Base-by-base conservation (phyloP, 2,888 invertebrate genomes). In the Bursaphelenchus okinawaensis region DNA sequence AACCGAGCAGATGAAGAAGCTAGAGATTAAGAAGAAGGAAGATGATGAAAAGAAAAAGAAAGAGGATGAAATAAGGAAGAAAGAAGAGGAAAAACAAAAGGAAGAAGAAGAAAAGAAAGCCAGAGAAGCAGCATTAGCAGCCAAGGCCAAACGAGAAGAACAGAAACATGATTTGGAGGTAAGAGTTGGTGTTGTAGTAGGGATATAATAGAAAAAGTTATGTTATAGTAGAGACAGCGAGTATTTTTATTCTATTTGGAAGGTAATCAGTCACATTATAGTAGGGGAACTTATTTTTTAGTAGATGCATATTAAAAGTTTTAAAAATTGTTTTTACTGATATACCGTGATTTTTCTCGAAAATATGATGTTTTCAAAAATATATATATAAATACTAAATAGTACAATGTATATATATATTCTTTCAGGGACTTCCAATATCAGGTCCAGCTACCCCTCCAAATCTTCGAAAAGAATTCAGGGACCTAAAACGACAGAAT, bases 1-100 rank as follows among this genome's bases (percentile, higher is more conserved):
- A 19, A 59, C 56, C 27, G 60, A 56, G 16, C 65, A 64, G 51
- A 56, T 57, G 60, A 62, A 59, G 62, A 68, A 66, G 27, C 50
- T 29, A 8, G 58, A 67, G 12, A 55, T 57, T 6, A 24, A 20
- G 52, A 16, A 16, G 40, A 65, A 68, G 61, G 60, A 68, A 29
- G 54, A 20, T 24, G 27, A 40, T 54, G 20, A 40, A 50, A 55
- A 61, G 19, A 64, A 56, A 26, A 8, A 60, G 55, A 27, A 59
- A 26, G 55, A 23, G 29, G 55, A 29, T 7, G 40, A 27, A 22
- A 60, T 19, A 27, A 27, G 20, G 22, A 29, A 27, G 40, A 66
- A 24, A 28, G 52, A 27, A 24, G 40, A 31, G 19, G 54, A 57
- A 65, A 63, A 16, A 50, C 23, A 16, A 31, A 16, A 20, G 26